Base-by-base conservation (phyloP, 2,888 invertebrate genomes). In the Trichacis sp. region DNA sequence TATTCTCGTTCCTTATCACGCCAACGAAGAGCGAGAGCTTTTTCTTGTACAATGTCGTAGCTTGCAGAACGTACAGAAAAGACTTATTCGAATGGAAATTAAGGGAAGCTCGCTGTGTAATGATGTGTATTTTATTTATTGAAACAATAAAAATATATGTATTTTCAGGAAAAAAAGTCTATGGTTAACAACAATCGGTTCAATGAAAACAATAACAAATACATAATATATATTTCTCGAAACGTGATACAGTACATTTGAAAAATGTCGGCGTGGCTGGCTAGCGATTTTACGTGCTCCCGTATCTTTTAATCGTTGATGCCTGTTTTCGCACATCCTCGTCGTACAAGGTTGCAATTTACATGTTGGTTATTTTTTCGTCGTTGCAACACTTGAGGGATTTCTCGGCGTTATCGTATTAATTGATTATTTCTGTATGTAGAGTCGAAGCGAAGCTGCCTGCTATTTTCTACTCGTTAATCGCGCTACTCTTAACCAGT, bases 181-280 rank as follows among this genome's bases (percentile, higher is more conserved):
- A 5, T n/a, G 33, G n/a, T 33, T 33, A 33, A 40, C 40, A 40
- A 40, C 40, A 40, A 65, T 64, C 69, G 55, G 70, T 80, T 81
- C 80, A 82, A 81, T 84, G 83, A 84, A 84, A 84, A 84, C 84
- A 84, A 84, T 84, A 84, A 84, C 84, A 84, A 84, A 84, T 84
- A 83, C 83, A 84, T 84, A 24, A 5, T 5, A 5, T 5, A 84
- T 82, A 82, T 82, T 83, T 84, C 76, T 83, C 83, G 80, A 84
- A 83, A 84, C 80, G 82, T 84, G 81, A 79, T 83, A 84, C 82
- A 83, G 76, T 81, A 78, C 73, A 73, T 78, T 81, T 75, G 59
- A 5, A 24, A 24, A 24, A 24, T 24, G 4, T 24, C 24, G 3
- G 24, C 24, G 24, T 73, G 72, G 76, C 76, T 76, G 73, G 59